Base-by-base conservation (phyloP, 2,797 vertebrate genomes). In the Poliocrania exsul region DNA sequence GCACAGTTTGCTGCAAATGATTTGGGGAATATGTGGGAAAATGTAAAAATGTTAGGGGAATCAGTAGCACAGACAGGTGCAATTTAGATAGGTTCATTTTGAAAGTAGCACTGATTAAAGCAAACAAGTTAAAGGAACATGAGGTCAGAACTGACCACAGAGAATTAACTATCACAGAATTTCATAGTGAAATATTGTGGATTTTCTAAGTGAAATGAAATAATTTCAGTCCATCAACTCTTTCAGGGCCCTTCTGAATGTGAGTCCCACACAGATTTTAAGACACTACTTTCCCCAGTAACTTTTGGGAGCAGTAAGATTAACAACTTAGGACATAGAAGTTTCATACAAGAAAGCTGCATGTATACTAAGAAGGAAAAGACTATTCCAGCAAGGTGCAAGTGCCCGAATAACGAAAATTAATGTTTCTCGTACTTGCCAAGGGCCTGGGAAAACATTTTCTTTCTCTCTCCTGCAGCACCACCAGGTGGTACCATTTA, bases 401-500 rank as follows among this genome's bases (percentile, higher is more conserved):
- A 31, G 23, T 5, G 49, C 19, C 4, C 16, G 40, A 50, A 72
- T 23, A 16, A 5, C 1, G 25, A 51, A 64, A 42, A 46, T 2
- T 0, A 18, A 5, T 6, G 9, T 31, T 60, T 20, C 13, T 2
- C 2, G 4, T 4, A 10, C 33, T 29, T 6, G 38, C 9, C 14
- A 9, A 1, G 5, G 12, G 19, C 8, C n/a, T 5, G 9, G 24
- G 29, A 24, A 35, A 60, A 49, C 33, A 25, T 85, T 87, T 86
- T 93, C 49, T 84, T 94, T 95, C 51, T 93, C 89, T 96, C 95
- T 98, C 98, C 97, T 98, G 65, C 94, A 92, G 72, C 97, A 97
- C 97, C 98, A 97, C 94, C 97, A 96, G 89, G 94, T 96, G 97
- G 94, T 87, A 6, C 8, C 5, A 49, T 44, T 10, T 10, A 72